A percentile compares a stretch with the other conserved stretches of the same genome.
These are phyloP conservation scores for Azorinus chamasolen DNA, from an alignment of 2,888 invertebrate species.

Conservation along the genomic window DNA sequence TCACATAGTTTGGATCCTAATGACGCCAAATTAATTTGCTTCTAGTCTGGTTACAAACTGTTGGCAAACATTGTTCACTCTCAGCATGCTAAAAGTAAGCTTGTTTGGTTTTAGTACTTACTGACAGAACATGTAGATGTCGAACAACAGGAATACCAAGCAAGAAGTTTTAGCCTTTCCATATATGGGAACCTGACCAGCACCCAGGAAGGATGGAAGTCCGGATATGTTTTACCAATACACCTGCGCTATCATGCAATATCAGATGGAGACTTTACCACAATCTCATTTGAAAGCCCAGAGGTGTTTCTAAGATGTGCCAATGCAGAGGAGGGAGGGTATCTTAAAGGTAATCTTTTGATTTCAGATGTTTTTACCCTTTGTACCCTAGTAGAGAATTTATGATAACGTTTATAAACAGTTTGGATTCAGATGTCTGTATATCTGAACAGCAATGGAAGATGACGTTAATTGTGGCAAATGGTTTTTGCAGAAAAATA, in stretches of 20 bases:
- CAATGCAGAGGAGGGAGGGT: conserved; percentile 17
- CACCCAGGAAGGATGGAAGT: conserved; percentile 22
- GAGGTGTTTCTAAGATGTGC: conserved; percentile 42
- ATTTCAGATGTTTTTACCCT: too few relatives aligned
- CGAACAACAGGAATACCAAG: conserved; percentile 75
- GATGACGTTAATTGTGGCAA: too few relatives aligned
- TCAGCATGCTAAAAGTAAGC: too few relatives aligned
- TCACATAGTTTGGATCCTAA: too few relatives aligned
- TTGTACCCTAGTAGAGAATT: too few relatives aligned
- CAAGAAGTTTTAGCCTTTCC: conserved; percentile 57
- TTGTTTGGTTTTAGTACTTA: conserved; percentile 72
- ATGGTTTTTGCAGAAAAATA: background rate
- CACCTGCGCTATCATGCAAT: conserved; percentile 78
- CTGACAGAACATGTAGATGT: conserved; percentile 69
- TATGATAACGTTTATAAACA: too few relatives aligned
- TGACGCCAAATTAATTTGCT: too few relatives aligned
- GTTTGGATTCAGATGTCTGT: too few relatives aligned
- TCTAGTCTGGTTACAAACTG: too few relatives aligned
- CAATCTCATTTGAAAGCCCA: conserved; percentile 51
- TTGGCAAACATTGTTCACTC: too few relatives aligned
- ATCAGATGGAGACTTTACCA: conserved; percentile 32
- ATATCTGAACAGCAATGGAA: too few relatives aligned
- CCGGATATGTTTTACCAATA: conserved; percentile 70
- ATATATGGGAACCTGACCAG: conserved; percentile 60
- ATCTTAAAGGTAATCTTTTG: conserved; percentile 11